phyloP scores from a whole-genome alignment of 2,888 invertebrate genomes.

The Meiosimyza decipiens region DNA sequence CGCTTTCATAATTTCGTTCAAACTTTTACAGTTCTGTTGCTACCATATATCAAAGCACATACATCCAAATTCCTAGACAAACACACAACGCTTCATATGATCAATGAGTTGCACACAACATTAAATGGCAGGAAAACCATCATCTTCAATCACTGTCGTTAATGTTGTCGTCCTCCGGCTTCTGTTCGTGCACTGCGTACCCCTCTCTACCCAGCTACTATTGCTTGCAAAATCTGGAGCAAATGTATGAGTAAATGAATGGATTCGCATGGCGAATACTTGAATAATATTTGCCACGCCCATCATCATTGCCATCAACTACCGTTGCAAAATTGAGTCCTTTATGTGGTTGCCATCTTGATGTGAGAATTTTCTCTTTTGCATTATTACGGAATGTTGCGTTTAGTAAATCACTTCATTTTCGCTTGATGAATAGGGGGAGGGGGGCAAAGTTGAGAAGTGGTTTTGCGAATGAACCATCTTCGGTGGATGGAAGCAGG shows the following conservation, averaged over 20 bases:
- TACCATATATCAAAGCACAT: background rate
- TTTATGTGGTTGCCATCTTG: conserved; percentile 1
- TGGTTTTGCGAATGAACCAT: background rate
- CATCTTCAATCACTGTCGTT: conserved; percentile 40
- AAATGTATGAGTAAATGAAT: conserved; percentile 22
- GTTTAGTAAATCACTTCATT: conserved; percentile 27
- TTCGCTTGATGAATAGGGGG: conserved; percentile 13
- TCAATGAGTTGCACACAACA: conserved; percentile 31
- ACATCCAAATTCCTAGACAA: background rate
- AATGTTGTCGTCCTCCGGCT: conserved; percentile 28
- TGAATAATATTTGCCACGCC: conserved; percentile 16
- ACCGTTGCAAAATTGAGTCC: conserved; percentile 10
- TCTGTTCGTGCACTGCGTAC: background rate
- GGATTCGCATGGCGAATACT: conserved; percentile 17
- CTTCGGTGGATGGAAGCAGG: background rate
- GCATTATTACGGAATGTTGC: conserved; percentile 18
- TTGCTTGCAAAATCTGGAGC: no score
- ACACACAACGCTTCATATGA: conserved; percentile 11
- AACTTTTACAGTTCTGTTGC: no score
- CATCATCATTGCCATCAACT: conserved; percentile 2
- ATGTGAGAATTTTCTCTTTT: conserved; percentile 16
- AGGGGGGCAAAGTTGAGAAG: background rate
- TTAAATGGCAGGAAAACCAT: conserved; percentile 37
- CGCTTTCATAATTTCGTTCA: no score
- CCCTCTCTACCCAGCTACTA: background rate